phyloP scores from a whole-genome alignment of 2,797 vertebrate species.

The Champsocephalus esox region DNA sequence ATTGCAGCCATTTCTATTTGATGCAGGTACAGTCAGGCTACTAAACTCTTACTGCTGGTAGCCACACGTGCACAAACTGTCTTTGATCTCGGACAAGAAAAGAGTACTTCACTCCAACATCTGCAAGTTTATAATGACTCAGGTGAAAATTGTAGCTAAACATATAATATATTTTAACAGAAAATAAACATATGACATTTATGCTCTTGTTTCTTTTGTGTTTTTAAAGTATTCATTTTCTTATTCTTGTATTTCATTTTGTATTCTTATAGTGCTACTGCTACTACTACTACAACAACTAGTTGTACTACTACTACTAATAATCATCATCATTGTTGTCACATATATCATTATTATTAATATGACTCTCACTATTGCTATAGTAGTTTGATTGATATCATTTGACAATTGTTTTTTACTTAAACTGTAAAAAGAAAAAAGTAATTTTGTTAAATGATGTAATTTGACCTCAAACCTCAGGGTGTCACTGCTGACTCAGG shows the following conservation, averaged over 20 bases:
- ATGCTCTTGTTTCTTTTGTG: not conserved
- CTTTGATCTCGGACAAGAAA: conserved; percentile 14
- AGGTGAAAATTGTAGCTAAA: not conserved
- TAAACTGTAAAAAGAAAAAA: not conserved
- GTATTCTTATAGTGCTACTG: not conserved
- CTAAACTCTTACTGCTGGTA: too few relatives aligned
- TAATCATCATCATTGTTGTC: too few relatives aligned
- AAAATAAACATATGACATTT: not conserved
- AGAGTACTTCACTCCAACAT: not conserved
- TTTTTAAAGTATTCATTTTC: not conserved
- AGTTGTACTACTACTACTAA: too few relatives aligned
- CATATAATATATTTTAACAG: not conserved
- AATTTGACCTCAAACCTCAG: conserved; percentile 45
- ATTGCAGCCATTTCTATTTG: conserved; percentile 14
- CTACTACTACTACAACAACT: too few relatives aligned
- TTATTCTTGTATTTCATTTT: fast-evolving
- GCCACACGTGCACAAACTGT: too few relatives aligned
- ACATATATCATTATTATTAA: not conserved
- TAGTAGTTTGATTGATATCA: not conserved
- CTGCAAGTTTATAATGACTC: not conserved
- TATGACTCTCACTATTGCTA: too few relatives aligned
- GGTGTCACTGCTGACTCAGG: conserved; percentile 71
- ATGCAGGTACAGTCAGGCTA: not conserved
- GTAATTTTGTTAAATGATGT: conserved; percentile 11
- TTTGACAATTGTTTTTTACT: not conserved